Base-by-base conservation (phyloP, 2,113 vertebrate genomes). In the Alligator mississippiensis region DNA sequence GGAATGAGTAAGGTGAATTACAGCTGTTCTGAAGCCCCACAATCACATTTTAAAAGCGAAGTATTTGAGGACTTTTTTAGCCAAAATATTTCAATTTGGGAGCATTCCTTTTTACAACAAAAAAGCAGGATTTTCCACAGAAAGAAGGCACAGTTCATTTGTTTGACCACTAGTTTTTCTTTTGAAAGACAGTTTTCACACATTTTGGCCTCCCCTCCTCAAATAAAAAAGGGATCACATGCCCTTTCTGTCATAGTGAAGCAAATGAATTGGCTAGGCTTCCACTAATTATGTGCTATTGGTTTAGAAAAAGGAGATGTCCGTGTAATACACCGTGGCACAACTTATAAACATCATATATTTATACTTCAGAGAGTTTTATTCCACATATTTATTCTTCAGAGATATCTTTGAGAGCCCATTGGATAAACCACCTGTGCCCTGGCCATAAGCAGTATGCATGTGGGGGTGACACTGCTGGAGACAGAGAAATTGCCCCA, bases 51-150 rank as follows among this genome's bases (percentile, higher is more conserved):
- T 47, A 47, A 47, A 47, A 47, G 47, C 47, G 9, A 47, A 47
- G 9, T 47, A 47, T 87, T 84, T 2, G 1, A n/a, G 62, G 80
- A 66, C 5, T 60, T 94, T 97, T 92, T 93, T 80, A 80, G 5
- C 61, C 89, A 54, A 47, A 47, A 47, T 47, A 28, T 93, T 93
- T 87, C 87, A 93, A 82, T 90, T 94, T 93, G 90, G 90, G 92
- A 88, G 68, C 57, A 57, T 94, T 83, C 25, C 47, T 89, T 89
- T 38, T 66, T 60, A 64, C 77, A 34, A 60, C 94, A 80, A 90
- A 89, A 85, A 94, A 87, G 76, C 63, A 93, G 79, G 57, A 91
- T 88, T 96, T 92, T 72, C 88, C 18, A 80, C 84, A 80, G 77
- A 89, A 84, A 89, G 64, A 11, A 1, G 8, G 30, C 70, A 60